Evolutionary conservation across 2,113 vertebrate genomes (phyloP), one percentile per base, ranked within the genome.

Genomic region (Phylloscopus whistleri): DNA sequence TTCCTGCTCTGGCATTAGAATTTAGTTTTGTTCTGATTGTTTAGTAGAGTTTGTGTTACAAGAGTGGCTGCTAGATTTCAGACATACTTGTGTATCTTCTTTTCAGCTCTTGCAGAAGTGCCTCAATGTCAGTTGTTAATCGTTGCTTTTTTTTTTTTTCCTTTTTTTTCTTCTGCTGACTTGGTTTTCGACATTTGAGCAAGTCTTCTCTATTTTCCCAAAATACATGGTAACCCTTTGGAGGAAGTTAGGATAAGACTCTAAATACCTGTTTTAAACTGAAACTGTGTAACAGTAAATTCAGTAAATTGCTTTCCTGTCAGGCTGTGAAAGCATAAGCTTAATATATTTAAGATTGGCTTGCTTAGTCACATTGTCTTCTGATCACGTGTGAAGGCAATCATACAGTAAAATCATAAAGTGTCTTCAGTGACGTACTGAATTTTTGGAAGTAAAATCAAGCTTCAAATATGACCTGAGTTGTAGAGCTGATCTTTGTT

Each of bases 121-220:
- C 26, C 43, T 8, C 22, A 43, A 1, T 77, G 56, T 67, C n/a
- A 53, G 13, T 26, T 73, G 24, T 51, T 68, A 69, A 46, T 31
- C 0, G 3, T 11, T 58, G 9, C 0, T 10, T 7, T 22, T 7
- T 6, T n/a, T n/a, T 12, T 11, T 5, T 6, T 1, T 7, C 3
- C 19, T 12, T 81, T 79, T 49, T 52, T 73, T 41, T 2, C 13
- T 90, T 60, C 8, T n/a, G 3, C 7, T 66, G 16, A 10, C 18
- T 87, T 91, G 23, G 15, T 84, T 92, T 91, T 35, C 11, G 18
- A 33, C 37, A 37, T 37, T 58, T 0, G 2, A 84, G 20, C n/a
- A 83, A 41, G 37, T 60, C 12, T 23, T 78, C 37, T 77, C 18
- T 82, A 0, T 93, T 85, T 28, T 62, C 28, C 31, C 28, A 74